Evolutionary conservation across 2,888 invertebrate species (phyloP), one percentile per base, ranked within the genome.

Genomic region (Hypomecis atomaria): DNA sequence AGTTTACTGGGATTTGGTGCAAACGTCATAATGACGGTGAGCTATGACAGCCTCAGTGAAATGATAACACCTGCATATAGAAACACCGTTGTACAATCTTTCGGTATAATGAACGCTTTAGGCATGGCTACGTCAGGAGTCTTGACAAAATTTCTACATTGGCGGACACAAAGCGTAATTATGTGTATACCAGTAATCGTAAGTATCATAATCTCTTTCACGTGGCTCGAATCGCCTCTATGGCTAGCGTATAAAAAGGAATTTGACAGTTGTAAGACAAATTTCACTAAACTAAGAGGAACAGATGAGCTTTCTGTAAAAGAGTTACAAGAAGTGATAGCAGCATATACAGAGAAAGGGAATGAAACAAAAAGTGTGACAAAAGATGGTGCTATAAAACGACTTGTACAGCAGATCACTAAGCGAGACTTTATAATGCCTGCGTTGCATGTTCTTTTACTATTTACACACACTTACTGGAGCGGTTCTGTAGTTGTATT

Each of bases 151-250:
- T 48, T 44, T n/a, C 13, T 60, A 3, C 34, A 49, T 34, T 55
- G 60, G 54, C 36, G 48, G 9, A 43, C 33, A 0, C 23, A 48
- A 0, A 47, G 48, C 5, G 10, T 60, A 6, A 13, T 60, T 13
- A 34, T 54, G 36, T 58, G 56, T 61, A 2, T 67, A 13, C 54
- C 50, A 59, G 9, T 65, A 66, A 5, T 58, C 8, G 13, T 58
- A 10, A 34, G 37, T 38, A 3, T 47, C 9, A 8, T 56, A 5
- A 47, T 56, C 10, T 37, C 56, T 4, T 23, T 4, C 11, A 9
- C 10, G 0, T 56, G 56, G 56, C 56, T 47, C 6, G 56, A 56
- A 23, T 45, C 56, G 8, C 56, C 56, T 4, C 44, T 49, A 0
- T 58, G 58, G 58, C 43, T 58, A 8, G 58, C 58, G 10, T 58